Evolutionary conservation across 1,140 invertebrate genomes (phyloP), one percentile per base, ranked within the genome.

Genomic region (Temnothorax curvispinosus): DNA sequence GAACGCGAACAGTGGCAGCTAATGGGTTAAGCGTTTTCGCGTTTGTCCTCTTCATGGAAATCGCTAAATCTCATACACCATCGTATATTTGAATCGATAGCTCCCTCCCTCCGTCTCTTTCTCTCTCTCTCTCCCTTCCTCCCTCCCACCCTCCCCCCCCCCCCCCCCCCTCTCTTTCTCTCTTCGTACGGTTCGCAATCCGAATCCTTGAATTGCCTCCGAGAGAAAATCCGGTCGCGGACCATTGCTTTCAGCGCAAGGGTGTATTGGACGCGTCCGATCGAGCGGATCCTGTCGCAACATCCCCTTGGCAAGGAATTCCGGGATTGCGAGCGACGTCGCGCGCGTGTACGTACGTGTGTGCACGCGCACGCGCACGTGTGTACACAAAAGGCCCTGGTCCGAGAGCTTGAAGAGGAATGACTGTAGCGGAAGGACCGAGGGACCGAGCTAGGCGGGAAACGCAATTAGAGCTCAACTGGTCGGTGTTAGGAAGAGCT

Each of bases 401-500:
- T 72, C 27, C 35, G 38, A 82, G 64, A 54, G 41, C 54, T 62
- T 81, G 65, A 82, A 89, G 89, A 90, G 85, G 85, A 89, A 89
- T 88, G 84, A 78, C 77, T 69, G 58, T 67, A 72, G 74, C 54
- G 84, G 69, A 87, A 87, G 78, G 76, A 85, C 72, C 85, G 81
- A 88, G 88, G 89, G 88, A 76, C 67, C 60, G 27, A 56, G 64
- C 75, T 82, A 87, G 60, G 77, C 85, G 91, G 87, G 84, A 91
- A 93, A 92, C 86, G 92, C 87, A 93, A 93, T 93, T 92, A 92
- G 92, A 92, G 87, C 82, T 87, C 77, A 90, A 91, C 87, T 87
- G 90, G 85, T 88, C 88, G 89, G 81, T 87, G 87, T 84, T 88
- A 84, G 78, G 52, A 81, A 82, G 81, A 82, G 64, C 71, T 75